Base-by-base conservation (phyloP, 1,140 invertebrate species). In the Atta cephalotes region DNA sequence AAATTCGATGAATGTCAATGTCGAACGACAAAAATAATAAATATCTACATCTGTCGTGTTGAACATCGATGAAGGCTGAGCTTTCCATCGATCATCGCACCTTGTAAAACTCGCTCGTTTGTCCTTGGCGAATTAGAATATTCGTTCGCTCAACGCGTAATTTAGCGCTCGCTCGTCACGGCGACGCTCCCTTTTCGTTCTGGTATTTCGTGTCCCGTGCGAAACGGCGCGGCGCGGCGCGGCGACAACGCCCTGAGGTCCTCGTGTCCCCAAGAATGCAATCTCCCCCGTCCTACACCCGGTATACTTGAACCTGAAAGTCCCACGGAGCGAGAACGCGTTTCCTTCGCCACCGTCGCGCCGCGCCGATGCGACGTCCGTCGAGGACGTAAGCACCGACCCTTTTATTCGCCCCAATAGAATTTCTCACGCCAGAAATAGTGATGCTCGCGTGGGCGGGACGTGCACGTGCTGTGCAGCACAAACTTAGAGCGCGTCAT, bases 51-150 rank as follows among this genome's bases (percentile, higher is more conserved):
- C n/a, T n/a, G 25, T 31, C 28, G 4, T 5, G 45, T 51, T 18
- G 39, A 49, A 49, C 21, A 31, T 60, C 28, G 16, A 28, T 10
- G n/a, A 12, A 56, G 51, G 53, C 66, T 21, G n/a, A 56, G 79
- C 79, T 51, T 45, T 25, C 65, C 79, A 53, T 82, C 79, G 74
- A 79, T 89, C 49, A 76, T 90, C 76, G 35, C 62, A 80, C 81
- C 78, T 86, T 72, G 56, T 62, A 56, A 58, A 82, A 70, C 77
- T 35, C 78, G 80, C 12, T 77, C 70, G 60, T 70, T 77, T 87
- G 92, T 89, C 93, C 93, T 93, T 93, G 92, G 86, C 53, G 78
- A 93, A 93, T 91, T 92, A 89, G 88, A 93, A 92, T 90, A 92
- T 92, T 93, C 92, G 92, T 66, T 66, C 72, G 65, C 35, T 25